Base-by-base conservation (phyloP, 1,140 invertebrate genomes). In the Semibalanus balanoides region DNA sequence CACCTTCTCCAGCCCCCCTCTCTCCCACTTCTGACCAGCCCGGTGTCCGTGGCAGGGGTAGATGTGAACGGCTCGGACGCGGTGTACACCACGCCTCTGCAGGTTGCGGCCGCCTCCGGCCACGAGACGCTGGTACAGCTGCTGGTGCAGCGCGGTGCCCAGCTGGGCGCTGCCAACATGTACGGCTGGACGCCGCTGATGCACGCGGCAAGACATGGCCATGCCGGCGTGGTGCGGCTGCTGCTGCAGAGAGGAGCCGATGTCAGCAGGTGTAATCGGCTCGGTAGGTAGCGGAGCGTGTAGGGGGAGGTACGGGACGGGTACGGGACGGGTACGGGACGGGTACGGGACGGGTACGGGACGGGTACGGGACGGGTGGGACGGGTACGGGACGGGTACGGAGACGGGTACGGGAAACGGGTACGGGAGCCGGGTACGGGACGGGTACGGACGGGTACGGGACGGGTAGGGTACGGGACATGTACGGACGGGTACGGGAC, bases 121-220 rank as follows among this genome's bases (percentile, higher is more conserved):
- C 84, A 84, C 79, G 82, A 83, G 81, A 84, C 81, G 14, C 84
- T 83, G 9, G 83, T 82, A 0, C 83, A 84, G 78, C 82, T 84
- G 69, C 79, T 85, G 17, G 81, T 85, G 72, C 83, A 84, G 75
- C 79, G 81, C 76, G 83, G 83, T 28, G 81, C 81, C 31, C 51
- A 25, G 51, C 51, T 25, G 51, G 51, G 22, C 11, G 51, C 51
- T 7, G 22, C 51, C 51, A 64, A 64, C 51, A 1, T 64, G 51
- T 64, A 64, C 51, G 51, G 51, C 9, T 64, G 51, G 51, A 64
- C 51, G 51, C 51, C 51, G 1, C 51, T 64, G 1, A 64, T 64
- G 51, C 51, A 64, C 51, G 51, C 51, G 51, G 51, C 51, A 3
- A 7, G 51, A 7, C 51, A 64, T 19, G 51, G 51, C 51, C 51